phyloP scores from a whole-genome alignment of 2,888 invertebrate species.

The Papilio demoleus region DNA sequence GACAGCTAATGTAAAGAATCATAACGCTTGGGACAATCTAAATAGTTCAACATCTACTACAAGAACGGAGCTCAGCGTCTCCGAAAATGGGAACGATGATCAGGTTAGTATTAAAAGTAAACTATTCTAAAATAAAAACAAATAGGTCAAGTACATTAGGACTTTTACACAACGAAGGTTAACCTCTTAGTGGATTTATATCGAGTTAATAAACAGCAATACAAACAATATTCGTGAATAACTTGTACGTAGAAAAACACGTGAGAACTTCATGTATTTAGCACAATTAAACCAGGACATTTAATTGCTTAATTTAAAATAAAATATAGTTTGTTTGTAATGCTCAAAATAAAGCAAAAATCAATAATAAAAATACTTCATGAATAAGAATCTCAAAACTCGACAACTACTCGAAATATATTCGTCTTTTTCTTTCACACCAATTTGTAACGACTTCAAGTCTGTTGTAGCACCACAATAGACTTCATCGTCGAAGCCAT shows the following conservation, averaged over 20 bases:
- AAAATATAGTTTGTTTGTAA: too few species aligned
- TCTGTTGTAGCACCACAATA: slow-evolving; percentile 44
- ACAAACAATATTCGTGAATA: too few species aligned
- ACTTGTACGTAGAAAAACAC: neutral
- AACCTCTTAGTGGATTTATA: neutral
- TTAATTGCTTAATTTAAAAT: too few species aligned
- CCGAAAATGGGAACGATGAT: slow-evolving; percentile 65
- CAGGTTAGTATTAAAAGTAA: slow-evolving; percentile 52
- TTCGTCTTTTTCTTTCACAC: neutral
- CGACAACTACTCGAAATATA: neutral
- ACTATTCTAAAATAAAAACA: neutral
- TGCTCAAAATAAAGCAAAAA: too few species aligned
- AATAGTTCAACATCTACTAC: slow-evolving; percentile 74
- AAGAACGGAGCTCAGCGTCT: slow-evolving; percentile 70
- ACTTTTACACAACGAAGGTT: neutral
- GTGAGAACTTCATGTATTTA: neutral
- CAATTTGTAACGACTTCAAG: neutral
- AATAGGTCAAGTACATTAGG: neutral
- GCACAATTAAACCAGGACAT: neutral
- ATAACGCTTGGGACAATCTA: slow-evolving; percentile 67
- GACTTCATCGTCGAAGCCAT: slow-evolving; percentile 63
- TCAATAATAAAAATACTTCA: too few species aligned
- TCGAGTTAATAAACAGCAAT: neutral
- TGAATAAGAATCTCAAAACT: too few species aligned
- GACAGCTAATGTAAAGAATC: slow-evolving; percentile 61